Conservation (phyloP, 2,888 invertebrate species). For the Bembecia ichneumoniformis region DNA sequence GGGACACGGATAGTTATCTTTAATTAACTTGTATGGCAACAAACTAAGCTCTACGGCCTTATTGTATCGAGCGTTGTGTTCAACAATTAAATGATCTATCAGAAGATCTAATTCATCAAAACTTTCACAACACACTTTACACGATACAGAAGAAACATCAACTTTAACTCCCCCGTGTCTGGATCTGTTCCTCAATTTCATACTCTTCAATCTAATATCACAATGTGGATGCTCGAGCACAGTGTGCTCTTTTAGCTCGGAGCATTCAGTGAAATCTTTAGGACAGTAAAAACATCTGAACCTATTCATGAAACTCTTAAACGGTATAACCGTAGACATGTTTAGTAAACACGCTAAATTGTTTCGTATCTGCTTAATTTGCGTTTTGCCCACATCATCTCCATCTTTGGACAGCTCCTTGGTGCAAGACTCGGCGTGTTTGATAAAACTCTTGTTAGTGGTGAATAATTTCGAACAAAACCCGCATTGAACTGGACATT, state of each 20-base stretch:
- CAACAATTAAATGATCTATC: slow-evolving; percentile 30
- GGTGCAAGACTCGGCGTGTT: slow-evolving; percentile 39
- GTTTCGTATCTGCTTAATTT: slow-evolving; percentile 36
- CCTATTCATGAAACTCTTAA: slow-evolving; percentile 45
- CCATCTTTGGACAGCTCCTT: slow-evolving; percentile 6
- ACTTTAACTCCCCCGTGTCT: slow-evolving; percentile 48
- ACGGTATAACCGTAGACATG: slow-evolving; percentile 50
- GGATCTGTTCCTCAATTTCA: slow-evolving; percentile 49
- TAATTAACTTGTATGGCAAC: slow-evolving; percentile 35
- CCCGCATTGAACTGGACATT: slow-evolving; percentile 32
- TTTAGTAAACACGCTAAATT: slow-evolving; percentile 53
- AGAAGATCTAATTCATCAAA: slow-evolving; percentile 27
- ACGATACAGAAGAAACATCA: slow-evolving; percentile 37
- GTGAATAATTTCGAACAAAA: slow-evolving; percentile 36
- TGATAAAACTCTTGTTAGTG: slow-evolving; percentile 39
- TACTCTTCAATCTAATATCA: slow-evolving; percentile 36
- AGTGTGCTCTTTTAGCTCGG: slow-evolving; percentile 43
- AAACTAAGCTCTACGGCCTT: slow-evolving; percentile 28
- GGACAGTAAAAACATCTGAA: slow-evolving; percentile 57
- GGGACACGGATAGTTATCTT: slow-evolving; percentile 42
- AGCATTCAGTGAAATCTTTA: slow-evolving; percentile 40
- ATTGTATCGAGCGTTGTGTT: slow-evolving; percentile 33
- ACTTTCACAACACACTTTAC: slow-evolving; percentile 34
- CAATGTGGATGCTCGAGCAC: slow-evolving; percentile 40
- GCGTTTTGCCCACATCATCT: background rate